These are phyloP conservation scores for Leucophenga maculata DNA, from an alignment of 2,888 invertebrate species.

Conservation along the genomic window DNA sequence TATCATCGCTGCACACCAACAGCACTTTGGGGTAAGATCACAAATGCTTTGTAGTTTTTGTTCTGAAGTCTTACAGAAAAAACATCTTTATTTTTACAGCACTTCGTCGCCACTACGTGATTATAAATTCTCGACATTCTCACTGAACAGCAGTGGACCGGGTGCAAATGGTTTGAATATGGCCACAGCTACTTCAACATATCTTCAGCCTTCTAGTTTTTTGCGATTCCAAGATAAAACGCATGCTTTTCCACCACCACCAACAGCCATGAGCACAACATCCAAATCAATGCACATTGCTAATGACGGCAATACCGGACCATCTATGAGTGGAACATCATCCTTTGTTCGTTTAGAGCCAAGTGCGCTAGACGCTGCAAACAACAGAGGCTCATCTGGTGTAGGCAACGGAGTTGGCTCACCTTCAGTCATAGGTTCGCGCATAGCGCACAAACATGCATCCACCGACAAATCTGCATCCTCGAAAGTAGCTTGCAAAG, in stretches of 20 bases:
- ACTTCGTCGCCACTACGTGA: conserved; percentile 62
- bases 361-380: conserved; percentile 61
- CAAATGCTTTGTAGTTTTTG: too few relatives aligned
- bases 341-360: conserved; percentile 64
- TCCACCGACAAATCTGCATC: conserved; percentile 44
- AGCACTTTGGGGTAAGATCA: conserved; percentile 50
- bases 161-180: conserved; percentile 27
- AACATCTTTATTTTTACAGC: conserved; percentile 32
- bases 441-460: conserved; percentile 53
- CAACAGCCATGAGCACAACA: conserved; percentile 29
- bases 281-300: conserved; percentile 33
- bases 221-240: conserved; percentile 65
- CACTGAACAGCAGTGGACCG: conserved; percentile 39
- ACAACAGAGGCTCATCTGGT: conserved; percentile 11
- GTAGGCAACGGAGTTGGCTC: conserved; percentile 35
- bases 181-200: conserved; percentile 35
- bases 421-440: conserved; percentile 10
- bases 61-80: too few relatives aligned
- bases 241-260: conserved; percentile 66
- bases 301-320: conserved; percentile 36
- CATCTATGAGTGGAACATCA: conserved; percentile 40
- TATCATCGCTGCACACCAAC: conserved; percentile 39
- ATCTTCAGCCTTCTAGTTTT: conserved; percentile 62
- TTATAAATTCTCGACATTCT: conserved; percentile 65
- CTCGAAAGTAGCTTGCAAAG: conserved; percentile 48